phyloP scores from a whole-genome alignment of 2,888 invertebrate genomes.

The Athalia circularis region DNA sequence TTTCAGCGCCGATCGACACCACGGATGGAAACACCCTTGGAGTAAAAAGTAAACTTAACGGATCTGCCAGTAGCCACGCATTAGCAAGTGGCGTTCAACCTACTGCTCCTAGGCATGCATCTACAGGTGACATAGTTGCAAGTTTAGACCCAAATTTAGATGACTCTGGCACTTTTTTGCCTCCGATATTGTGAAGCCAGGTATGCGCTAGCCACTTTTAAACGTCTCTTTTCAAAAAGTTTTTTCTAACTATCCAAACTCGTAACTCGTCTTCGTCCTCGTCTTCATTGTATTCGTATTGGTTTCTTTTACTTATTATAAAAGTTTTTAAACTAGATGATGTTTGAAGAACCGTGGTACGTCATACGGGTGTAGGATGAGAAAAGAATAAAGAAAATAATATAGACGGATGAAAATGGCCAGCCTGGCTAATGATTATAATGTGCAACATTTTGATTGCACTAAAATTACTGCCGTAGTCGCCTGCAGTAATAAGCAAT shows the following conservation, averaged over 20 bases:
- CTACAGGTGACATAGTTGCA: conserved; percentile 74
- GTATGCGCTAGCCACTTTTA: conserved; percentile 71
- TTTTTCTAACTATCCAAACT: not conserved
- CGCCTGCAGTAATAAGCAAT: too few relatives aligned
- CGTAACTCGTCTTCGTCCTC: too few relatives aligned
- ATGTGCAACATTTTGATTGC: too few relatives aligned
- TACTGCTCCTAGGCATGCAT: conserved; percentile 70
- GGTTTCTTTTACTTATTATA: too few relatives aligned
- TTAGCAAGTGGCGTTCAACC: conserved; percentile 68
- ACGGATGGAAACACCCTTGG: conserved; percentile 56
- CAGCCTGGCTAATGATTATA: too few relatives aligned
- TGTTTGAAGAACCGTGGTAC: too few relatives aligned
- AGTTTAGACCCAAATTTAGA: conserved; percentile 77
- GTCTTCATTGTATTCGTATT: too few relatives aligned
- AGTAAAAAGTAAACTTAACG: conserved; percentile 69
- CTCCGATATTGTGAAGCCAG: conserved; percentile 78
- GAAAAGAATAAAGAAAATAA: not conserved
- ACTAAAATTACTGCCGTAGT: too few relatives aligned
- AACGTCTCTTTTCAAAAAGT: conserved; percentile 30
- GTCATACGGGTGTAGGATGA: not conserved
- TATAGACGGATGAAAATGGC: not conserved
- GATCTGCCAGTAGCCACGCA: conserved; percentile 72
- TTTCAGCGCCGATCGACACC: conserved; percentile 62
- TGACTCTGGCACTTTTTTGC: conserved; percentile 80
- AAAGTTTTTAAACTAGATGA: not conserved